Evolutionary conservation across 2,797 vertebrate species (phyloP).

Genomic region (Triplophysa yarkandensis): DNA sequence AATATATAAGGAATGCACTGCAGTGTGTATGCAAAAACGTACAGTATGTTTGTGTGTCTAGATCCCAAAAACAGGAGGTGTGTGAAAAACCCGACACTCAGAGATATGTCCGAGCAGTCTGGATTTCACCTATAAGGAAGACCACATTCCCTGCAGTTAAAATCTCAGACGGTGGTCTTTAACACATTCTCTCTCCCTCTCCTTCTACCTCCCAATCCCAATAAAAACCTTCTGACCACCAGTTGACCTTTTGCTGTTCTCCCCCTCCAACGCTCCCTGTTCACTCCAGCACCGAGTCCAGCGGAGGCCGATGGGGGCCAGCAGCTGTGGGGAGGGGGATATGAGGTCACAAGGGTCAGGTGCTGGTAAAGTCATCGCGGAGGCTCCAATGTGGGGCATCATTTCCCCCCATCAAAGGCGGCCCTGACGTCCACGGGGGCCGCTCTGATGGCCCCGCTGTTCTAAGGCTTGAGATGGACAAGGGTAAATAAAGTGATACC

Average conservation of each 20-base stretch:
- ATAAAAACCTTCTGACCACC: conserved; percentile 84
- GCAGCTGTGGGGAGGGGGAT: conserved; percentile 71
- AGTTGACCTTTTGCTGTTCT: conserved; percentile 75
- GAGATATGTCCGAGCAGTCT: conserved; percentile 28
- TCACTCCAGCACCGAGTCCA: conserved; percentile 55
- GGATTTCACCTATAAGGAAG: conserved; percentile 66
- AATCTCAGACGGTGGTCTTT: conserved; percentile 84
- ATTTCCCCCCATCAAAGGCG: conserved; percentile 77
- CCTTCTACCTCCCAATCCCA: conserved; percentile 73
- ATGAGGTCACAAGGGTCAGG: conserved; percentile 76
- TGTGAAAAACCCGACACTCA: conserved; percentile 3
- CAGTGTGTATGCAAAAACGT: neutral
- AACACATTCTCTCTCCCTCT: conserved; percentile 72
- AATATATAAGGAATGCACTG: neutral
- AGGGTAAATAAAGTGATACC: conserved; percentile 87
- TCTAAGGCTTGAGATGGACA: conserved; percentile 75
- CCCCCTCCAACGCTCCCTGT: conserved; percentile 57
- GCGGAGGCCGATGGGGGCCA: conserved; percentile 68
- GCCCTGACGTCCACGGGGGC: conserved; percentile 68
- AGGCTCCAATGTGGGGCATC: conserved; percentile 71
- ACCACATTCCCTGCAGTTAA: conserved; percentile 78
- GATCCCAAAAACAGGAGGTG: conserved; percentile 3
- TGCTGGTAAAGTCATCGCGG: conserved; percentile 82
- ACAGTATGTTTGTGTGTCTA: neutral
- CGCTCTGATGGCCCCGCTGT: conserved; percentile 72